Conservation (phyloP, 1,140 invertebrate genomes). For the Lepidostoma basale region DNA sequence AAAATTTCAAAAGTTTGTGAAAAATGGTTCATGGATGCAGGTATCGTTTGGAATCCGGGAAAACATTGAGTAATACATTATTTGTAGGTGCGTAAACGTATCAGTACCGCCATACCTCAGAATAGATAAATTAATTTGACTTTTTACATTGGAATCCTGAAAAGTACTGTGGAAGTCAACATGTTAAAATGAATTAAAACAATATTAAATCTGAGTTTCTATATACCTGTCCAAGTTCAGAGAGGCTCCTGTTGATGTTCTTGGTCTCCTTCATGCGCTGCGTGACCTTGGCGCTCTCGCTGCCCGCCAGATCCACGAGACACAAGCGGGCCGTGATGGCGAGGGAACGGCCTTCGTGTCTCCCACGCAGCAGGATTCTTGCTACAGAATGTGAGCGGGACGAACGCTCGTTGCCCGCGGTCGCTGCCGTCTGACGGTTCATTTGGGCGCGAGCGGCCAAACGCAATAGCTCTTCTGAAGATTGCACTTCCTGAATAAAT, state of each 20-base stretch:
- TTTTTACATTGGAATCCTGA: no score
- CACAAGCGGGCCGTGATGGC: slow-evolving; percentile 54
- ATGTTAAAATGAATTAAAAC: neutral
- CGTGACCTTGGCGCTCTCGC: slow-evolving; percentile 80
- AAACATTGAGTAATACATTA: no score
- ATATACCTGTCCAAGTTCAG: slow-evolving; percentile 73
- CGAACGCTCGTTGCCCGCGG: slow-evolving; percentile 72
- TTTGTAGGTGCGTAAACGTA: no score
- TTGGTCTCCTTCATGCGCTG: slow-evolving; percentile 78
- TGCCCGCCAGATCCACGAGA: slow-evolving; percentile 85
- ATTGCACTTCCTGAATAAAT: slow-evolving; percentile 54
- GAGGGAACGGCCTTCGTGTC: slow-evolving; percentile 57
- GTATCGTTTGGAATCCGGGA: no score
- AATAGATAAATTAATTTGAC: no score
- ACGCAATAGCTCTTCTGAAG: slow-evolving; percentile 63
- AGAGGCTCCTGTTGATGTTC: slow-evolving; percentile 81
- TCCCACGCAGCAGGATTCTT: slow-evolving; percentile 63
- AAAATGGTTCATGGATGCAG: no score
- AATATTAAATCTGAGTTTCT: neutral
- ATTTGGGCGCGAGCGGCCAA: slow-evolving; percentile 62
- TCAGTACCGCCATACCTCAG: no score
- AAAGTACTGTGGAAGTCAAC: no score
- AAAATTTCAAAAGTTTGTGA: no score
- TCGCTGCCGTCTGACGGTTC: slow-evolving; percentile 68
- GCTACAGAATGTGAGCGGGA: slow-evolving; percentile 79